These are phyloP conservation scores for Oxyteleia sp. DNA, from an alignment of 2,888 invertebrate genomes.

Conservation along the genomic window DNA sequence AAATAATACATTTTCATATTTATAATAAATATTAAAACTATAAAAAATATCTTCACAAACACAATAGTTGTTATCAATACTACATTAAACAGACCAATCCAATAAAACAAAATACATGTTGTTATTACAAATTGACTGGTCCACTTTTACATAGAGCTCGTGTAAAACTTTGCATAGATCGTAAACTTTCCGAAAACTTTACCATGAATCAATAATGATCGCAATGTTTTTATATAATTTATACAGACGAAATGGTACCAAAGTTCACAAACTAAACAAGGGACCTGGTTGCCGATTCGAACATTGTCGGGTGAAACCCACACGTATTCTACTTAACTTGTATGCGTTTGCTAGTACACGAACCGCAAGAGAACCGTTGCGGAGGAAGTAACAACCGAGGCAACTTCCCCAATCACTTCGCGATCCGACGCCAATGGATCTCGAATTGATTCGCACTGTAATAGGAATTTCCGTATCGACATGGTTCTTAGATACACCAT, in stretches of 20 bases:
- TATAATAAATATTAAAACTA: no score
- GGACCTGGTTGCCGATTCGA: not conserved
- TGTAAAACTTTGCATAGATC: no score
- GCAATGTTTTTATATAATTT: conserved; percentile 1
- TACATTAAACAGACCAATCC: no score
- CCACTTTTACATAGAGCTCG: no score
- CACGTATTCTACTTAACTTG: conserved; percentile 23
- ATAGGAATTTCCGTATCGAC: conserved; percentile 14
- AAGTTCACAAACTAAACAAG: conserved; percentile 15
- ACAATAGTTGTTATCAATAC: no score
- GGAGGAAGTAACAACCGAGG: not conserved
- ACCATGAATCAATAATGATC: not conserved
- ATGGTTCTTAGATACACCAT: not conserved
- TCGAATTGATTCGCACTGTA: conserved; percentile 13
- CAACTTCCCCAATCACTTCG: conserved; percentile 24
- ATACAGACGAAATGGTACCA: no score
- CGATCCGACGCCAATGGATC: conserved; percentile 13
- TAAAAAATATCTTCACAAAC: no score
- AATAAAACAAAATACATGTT: no score
- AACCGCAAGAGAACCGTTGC: conserved; percentile 13
- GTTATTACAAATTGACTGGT: no score
- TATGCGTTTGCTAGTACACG: not conserved
- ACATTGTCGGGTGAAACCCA: conserved; percentile 13
- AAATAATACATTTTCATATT: no score
- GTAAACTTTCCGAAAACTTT: no score